A percentile compares a stretch with the other conserved stretches of the same genome.
Evolutionary conservation across 2,888 invertebrate genomes (phyloP).

Genomic region (Agrotis segetum): DNA sequence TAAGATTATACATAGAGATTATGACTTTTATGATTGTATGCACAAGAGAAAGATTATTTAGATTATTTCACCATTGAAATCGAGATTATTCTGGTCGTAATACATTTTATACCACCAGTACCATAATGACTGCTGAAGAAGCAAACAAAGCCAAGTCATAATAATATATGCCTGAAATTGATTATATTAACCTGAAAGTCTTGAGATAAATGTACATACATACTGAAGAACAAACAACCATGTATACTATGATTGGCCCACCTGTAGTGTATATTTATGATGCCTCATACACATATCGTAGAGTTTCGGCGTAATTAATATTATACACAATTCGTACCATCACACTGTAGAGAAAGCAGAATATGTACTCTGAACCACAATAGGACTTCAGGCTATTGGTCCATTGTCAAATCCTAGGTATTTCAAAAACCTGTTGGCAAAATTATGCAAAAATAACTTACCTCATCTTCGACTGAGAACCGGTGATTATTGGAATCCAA

Average conservation of each 20-base stretch:
- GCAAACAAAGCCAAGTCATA: no score
- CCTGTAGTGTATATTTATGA: constrained; percentile 10
- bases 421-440: not conserved
- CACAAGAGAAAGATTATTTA: no score
- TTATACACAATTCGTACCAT: not conserved
- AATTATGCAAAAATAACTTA: constrained; percentile 87
- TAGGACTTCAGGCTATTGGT: not conserved
- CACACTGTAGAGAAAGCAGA: constrained; percentile 9
- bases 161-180: not conserved
- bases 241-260: constrained; percentile 15
- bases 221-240: no score
- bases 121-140: no score
- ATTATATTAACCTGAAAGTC: constrained; percentile 6
- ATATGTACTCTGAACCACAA: not conserved
- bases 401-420: no score
- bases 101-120: no score
- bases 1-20: no score
- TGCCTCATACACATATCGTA: not conserved
- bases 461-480: constrained; percentile 96
- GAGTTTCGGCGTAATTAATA: constrained; percentile 9
- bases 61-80: no score
- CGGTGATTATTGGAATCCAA: constrained; percentile 96
- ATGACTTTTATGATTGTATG: no score
- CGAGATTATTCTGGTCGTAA: no score
- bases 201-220: constrained; percentile 1